phyloP scores from a whole-genome alignment of 2,113 vertebrate species.

The Tretioscincus oriximinensis region DNA sequence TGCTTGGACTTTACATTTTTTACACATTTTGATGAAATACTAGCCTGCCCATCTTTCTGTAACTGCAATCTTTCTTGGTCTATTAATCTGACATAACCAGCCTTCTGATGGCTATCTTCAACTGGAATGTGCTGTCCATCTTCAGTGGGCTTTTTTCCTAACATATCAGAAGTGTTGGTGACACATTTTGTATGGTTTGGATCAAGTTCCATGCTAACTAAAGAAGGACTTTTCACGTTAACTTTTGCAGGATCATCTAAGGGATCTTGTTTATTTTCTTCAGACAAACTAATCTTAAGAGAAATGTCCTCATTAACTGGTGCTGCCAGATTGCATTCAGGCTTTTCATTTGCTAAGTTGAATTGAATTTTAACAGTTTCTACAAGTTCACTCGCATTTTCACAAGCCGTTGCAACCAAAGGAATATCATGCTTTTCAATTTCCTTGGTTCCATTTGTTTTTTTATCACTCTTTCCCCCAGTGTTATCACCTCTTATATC shows the following conservation, averaged over 20 bases:
- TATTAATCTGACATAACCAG: slow-evolving; percentile 43
- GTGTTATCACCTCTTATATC: slow-evolving; percentile 52
- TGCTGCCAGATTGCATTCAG: slow-evolving; percentile 50
- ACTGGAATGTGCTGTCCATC: slow-evolving; percentile 45
- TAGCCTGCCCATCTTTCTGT: slow-evolving; percentile 54
- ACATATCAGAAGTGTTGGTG: slow-evolving; percentile 53
- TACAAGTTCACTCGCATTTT: slow-evolving; percentile 78
- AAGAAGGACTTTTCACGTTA: slow-evolving; percentile 36
- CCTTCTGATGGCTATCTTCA: slow-evolving; percentile 52
- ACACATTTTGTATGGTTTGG: slow-evolving; percentile 52
- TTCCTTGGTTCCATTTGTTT: slow-evolving; percentile 46
- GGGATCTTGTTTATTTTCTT: slow-evolving; percentile 47
- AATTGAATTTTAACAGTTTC: slow-evolving; percentile 58
- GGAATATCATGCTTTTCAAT: slow-evolving; percentile 53
- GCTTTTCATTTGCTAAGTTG: slow-evolving; percentile 37
- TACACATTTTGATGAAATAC: slow-evolving; percentile 58
- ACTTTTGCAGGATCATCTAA: slow-evolving; percentile 38
- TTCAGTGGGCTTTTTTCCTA: slow-evolving; percentile 60
- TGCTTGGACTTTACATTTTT: slow-evolving; percentile 62
- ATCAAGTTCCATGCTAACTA: slow-evolving; percentile 51
- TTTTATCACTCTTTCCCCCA: slow-evolving; percentile 56
- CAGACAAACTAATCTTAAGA: slow-evolving; percentile 50
- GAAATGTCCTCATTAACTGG: slow-evolving; percentile 35
- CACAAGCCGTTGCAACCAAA: slow-evolving; percentile 62
- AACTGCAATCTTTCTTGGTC: slow-evolving; percentile 46